Percentiles rank a stretch among this genome's conserved stretches.
These are phyloP conservation scores for Monomorium pharaonis DNA, from an alignment of 1,140 invertebrate genomes.

Conservation along the genomic window DNA sequence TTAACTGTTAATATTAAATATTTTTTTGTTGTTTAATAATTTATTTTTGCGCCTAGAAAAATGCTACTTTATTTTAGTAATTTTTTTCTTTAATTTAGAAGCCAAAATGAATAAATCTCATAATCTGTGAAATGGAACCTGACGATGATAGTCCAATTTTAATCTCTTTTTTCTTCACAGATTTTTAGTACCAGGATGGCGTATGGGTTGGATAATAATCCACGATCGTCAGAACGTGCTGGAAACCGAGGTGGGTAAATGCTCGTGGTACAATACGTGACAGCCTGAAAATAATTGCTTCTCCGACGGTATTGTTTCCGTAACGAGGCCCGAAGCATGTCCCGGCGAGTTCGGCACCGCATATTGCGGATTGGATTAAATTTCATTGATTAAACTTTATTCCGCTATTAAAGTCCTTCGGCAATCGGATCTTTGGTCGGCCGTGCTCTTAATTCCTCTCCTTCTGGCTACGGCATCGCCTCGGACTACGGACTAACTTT, in stretches of 20 bases:
- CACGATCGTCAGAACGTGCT: slow-evolving; percentile 93
- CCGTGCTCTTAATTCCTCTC: slow-evolving; percentile 17
- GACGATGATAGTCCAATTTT: not conserved
- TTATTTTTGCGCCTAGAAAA: not conserved
- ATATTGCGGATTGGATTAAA: slow-evolving; percentile 69
- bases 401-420: slow-evolving; percentile 61
- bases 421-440: not conserved
- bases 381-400: slow-evolving; percentile 73
- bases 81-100: not conserved
- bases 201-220: slow-evolving; percentile 98
- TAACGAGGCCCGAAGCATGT: slow-evolving; percentile 60
- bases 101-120: not conserved
- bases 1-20: not conserved
- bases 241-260: slow-evolving; percentile 86
- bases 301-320: slow-evolving; percentile 59
- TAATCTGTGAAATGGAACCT: not conserved
- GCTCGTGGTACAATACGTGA: slow-evolving; percentile 42
- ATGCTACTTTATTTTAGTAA: not conserved
- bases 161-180: slow-evolving; percentile 78
- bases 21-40: not conserved
- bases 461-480: not conserved
- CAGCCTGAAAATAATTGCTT: slow-evolving; percentile 70
- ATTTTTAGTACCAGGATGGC: slow-evolving; percentile 98
- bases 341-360: slow-evolving; percentile 17
- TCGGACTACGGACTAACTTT: slow-evolving; percentile 20